Base-by-base conservation (phyloP, 2,113 vertebrate species). In the Melanocharis versteri region DNA sequence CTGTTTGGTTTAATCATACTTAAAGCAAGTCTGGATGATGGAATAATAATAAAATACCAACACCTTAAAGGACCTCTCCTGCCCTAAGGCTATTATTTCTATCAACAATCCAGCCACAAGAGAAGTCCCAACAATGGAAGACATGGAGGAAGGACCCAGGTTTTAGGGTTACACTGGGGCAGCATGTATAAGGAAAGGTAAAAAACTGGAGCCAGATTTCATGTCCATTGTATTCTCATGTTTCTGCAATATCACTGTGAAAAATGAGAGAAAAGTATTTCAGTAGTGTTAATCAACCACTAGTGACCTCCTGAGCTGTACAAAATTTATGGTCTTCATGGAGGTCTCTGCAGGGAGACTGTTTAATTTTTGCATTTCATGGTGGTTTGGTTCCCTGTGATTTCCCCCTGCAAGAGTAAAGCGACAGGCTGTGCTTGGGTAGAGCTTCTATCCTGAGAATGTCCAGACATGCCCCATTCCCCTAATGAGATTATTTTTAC, bases 401-500 rank as follows among this genome's bases (percentile, higher is more conserved):
- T 81, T 91, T 79, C 28, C 45, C 18, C 37, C 15, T 30, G 69
- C 44, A 27, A 90, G 53, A 21, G n/a, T 20, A 70, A 81, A 90
- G 64, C 0, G 0, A 37, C 42, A 65, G 53, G 28, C 65, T 91
- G 69, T 61, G 19, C 71, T 76, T 4, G 6, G 44, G 77, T 64
- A 75, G 58, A 44, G 47, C 62, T 71, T 88, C 48, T 88, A 5
- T 79, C 56, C 71, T 87, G 72, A 91, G 70, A 84, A 68, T 91
- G 89, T 83, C 90, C 89, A 94, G 94, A 94, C 15, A 0, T 50
- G 50, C 61, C 81, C 62, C 73, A 18, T 88, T 78, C 58, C 60
- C 56, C 42, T 93, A 94, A 94, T 90, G 58, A 93, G 85, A 96
- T 96, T 89, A 83, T 81, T 96, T 95, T 94, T 50, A 65, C 64